phyloP scores from a whole-genome alignment of 2,888 invertebrate genomes.

The Hymenopus coronatus region DNA sequence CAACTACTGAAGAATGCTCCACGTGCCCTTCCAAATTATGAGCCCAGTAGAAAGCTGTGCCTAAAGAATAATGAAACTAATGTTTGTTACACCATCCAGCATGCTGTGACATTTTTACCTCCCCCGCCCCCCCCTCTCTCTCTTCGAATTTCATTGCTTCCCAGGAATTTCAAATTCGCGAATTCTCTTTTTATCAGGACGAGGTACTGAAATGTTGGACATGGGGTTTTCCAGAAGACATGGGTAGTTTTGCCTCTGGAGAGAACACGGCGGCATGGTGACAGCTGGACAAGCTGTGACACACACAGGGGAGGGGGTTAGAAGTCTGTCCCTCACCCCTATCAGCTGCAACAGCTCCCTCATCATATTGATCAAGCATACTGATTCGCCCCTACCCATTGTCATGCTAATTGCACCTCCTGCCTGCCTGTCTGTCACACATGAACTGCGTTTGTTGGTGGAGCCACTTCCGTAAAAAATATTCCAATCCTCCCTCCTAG shows the following conservation, averaged over 20 bases:
- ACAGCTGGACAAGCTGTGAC: slow-evolving; percentile 20
- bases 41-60: too few relatives aligned
- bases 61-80: too few relatives aligned
- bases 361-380: slow-evolving; percentile 20
- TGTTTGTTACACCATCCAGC: too few relatives aligned
- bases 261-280: slow-evolving; percentile 1
- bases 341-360: neutral
- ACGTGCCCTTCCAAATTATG: too few relatives aligned
- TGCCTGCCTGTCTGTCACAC: neutral
- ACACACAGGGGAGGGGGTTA: neutral
- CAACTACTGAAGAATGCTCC: too few relatives aligned
- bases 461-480: neutral
- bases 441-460: neutral
- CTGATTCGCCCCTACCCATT: slow-evolving; percentile 12
- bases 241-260: neutral
- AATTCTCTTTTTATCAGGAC: too few relatives aligned
- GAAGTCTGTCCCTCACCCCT: slow-evolving; percentile 5
- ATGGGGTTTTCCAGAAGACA: neutral
- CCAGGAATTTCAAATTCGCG: too few relatives aligned
- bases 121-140: too few relatives aligned
- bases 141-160: too few relatives aligned
- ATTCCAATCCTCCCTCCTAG: neutral
- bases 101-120: too few relatives aligned
- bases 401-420: slow-evolving; percentile 11
- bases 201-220: neutral